phyloP scores from a whole-genome alignment of 2,888 invertebrate genomes.

The Hoplodrina blanda region DNA sequence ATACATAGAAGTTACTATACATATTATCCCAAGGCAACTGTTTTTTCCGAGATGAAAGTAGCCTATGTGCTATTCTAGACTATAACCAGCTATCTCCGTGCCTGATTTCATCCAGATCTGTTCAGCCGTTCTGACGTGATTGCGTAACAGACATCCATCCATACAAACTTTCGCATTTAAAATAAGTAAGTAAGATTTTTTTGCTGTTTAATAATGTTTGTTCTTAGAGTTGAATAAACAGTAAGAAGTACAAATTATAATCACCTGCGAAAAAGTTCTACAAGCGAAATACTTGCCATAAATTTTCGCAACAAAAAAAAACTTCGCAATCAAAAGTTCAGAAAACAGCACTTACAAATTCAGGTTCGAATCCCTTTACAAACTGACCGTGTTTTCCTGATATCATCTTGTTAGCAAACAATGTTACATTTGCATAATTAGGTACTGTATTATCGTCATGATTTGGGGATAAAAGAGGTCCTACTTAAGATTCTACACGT shows the following conservation, averaged over 20 bases:
- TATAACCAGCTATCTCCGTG: no score
- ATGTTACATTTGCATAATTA: slow-evolving; percentile 56
- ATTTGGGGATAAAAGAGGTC: slow-evolving; percentile 40
- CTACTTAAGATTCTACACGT: slow-evolving; percentile 47
- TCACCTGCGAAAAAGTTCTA: slow-evolving; percentile 5
- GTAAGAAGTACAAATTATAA: neutral
- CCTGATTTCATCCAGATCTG: no score
- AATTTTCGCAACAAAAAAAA: slow-evolving; percentile 10
- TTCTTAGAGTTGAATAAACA: no score
- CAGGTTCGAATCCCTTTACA: slow-evolving; percentile 7
- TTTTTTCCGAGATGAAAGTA: no score
- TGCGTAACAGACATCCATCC: no score
- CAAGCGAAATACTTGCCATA: slow-evolving; percentile 6
- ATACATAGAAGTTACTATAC: no score
- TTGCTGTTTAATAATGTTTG: no score
- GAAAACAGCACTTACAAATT: slow-evolving; percentile 30
- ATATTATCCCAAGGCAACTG: no score
- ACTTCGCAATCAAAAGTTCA: neutral
- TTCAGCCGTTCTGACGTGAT: no score
- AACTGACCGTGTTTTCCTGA: slow-evolving; percentile 35
- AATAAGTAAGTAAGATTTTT: no score
- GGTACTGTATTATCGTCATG: slow-evolving; percentile 34
- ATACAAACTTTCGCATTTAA: no score
- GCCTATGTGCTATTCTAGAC: no score
- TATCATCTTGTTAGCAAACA: slow-evolving; percentile 37